Percentiles rank a stretch among this genome's conserved stretches.
Conservation (phyloP, 2,113 vertebrate species). For the Pteruthius melanotis region DNA sequence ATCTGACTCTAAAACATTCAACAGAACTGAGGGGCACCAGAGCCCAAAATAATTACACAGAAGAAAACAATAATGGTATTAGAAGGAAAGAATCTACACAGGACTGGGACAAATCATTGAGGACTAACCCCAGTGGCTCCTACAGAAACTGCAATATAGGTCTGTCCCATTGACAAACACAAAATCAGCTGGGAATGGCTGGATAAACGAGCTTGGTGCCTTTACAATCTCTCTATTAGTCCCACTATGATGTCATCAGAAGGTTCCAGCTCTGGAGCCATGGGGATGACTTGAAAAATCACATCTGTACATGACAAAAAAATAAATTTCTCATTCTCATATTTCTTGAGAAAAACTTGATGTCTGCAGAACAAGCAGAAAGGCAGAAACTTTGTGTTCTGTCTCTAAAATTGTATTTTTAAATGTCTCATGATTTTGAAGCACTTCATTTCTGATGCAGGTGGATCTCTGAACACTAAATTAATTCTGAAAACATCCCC, state of each 20-base stretch:
- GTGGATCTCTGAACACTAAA: background rate
- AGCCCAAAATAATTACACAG: background rate
- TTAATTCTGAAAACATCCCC: background rate
- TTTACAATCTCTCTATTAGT: background rate
- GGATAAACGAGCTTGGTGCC: background rate
- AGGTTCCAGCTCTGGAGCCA: background rate
- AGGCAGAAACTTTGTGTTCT: background rate
- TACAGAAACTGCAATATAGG: background rate
- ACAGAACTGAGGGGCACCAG: background rate
- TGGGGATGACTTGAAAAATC: background rate
- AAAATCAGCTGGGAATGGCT: background rate
- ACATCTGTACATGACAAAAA: background rate
- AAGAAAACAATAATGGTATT: background rate
- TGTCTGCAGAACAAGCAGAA: background rate
- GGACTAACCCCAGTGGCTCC: background rate
- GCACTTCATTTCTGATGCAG: background rate
- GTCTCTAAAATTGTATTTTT: background rate
- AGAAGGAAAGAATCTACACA: background rate
- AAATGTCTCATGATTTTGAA: background rate
- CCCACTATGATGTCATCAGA: background rate
- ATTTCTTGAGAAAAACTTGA: background rate
- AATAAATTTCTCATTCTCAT: fast-evolving
- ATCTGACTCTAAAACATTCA: background rate
- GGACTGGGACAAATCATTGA: background rate
- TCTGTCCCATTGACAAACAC: background rate